These are phyloP conservation scores for Drosophila arawakana DNA, from an alignment of 1,140 invertebrate genomes.

Conservation along the genomic window DNA sequence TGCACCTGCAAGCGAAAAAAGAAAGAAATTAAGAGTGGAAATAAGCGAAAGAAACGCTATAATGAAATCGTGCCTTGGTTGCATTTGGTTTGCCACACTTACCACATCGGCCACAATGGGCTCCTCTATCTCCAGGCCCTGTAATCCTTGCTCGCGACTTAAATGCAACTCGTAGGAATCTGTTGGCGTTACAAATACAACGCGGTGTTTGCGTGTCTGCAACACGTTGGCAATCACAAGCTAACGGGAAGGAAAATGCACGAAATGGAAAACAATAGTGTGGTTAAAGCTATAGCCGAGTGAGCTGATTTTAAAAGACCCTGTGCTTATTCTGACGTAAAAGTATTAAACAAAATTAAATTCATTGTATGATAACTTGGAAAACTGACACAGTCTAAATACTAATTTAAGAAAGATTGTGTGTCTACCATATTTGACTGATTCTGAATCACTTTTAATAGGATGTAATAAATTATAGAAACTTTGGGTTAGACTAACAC, in stretches of 20 bases:
- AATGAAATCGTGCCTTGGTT: neutral
- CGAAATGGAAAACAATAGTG: neutral
- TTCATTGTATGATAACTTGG: too few species aligned
- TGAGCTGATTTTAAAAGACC: too few species aligned
- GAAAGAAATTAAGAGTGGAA: neutral
- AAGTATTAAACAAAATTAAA: too few species aligned
- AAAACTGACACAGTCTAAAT: too few species aligned
- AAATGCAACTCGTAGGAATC: slow-evolving; percentile 89
- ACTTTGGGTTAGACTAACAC: too few species aligned
- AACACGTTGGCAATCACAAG: slow-evolving; percentile 97
- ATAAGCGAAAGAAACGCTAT: neutral
- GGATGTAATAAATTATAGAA: too few species aligned
- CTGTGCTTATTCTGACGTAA: too few species aligned
- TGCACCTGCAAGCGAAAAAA: slow-evolving; percentile 57
- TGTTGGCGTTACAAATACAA: slow-evolving; percentile 91
- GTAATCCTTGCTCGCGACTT: slow-evolving; percentile 88
- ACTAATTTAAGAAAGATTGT: too few species aligned
- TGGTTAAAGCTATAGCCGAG: too few species aligned
- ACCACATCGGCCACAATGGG: slow-evolving; percentile 91
- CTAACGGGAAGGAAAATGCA: slow-evolving; percentile 84
- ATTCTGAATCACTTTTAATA: too few species aligned
- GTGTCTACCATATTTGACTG: too few species aligned
- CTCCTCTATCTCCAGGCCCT: slow-evolving; percentile 94
- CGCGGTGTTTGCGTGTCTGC: slow-evolving; percentile 92
- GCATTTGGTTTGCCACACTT: slow-evolving; percentile 32